Evolutionary conservation across 2,113 vertebrate genomes (phyloP).

Genomic region (Megaceryle torquata): DNA sequence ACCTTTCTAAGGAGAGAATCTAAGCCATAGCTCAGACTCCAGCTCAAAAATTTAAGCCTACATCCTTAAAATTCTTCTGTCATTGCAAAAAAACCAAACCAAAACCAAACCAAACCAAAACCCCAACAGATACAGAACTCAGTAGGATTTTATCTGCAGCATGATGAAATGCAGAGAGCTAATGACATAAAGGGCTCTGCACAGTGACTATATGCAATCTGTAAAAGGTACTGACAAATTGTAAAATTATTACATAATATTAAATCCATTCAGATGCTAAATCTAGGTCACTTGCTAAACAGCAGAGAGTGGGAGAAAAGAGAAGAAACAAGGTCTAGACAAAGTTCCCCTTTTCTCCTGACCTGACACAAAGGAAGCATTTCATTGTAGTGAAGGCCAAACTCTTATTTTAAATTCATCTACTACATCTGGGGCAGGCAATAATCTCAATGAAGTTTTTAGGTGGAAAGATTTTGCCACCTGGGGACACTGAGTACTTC

Average conservation of each 20-base stretch:
- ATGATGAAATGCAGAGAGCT: neutral
- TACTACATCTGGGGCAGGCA: neutral
- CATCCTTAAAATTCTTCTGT: neutral
- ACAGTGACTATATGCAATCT: neutral
- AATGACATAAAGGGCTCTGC: neutral
- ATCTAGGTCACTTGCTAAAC: neutral
- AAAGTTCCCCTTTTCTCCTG: neutral
- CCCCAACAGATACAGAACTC: neutral
- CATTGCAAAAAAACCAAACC: neutral
- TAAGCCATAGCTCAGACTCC: neutral
- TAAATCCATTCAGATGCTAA: neutral
- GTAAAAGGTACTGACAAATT: neutral
- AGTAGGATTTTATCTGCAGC: neutral
- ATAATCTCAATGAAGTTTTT: neutral
- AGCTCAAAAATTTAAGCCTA: neutral
- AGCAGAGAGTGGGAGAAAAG: neutral
- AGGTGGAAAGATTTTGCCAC: neutral
- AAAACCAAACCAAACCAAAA: neutral
- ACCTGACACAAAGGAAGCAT: neutral
- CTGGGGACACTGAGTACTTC: neutral
- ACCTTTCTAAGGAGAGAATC: neutral
- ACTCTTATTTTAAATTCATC: neutral
- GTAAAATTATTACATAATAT: fast-evolving
- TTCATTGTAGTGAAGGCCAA: neutral
- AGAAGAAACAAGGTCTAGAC: neutral